Base-by-base conservation (phyloP, 1,140 invertebrate species). In the Meloidogyne exigua region DNA sequence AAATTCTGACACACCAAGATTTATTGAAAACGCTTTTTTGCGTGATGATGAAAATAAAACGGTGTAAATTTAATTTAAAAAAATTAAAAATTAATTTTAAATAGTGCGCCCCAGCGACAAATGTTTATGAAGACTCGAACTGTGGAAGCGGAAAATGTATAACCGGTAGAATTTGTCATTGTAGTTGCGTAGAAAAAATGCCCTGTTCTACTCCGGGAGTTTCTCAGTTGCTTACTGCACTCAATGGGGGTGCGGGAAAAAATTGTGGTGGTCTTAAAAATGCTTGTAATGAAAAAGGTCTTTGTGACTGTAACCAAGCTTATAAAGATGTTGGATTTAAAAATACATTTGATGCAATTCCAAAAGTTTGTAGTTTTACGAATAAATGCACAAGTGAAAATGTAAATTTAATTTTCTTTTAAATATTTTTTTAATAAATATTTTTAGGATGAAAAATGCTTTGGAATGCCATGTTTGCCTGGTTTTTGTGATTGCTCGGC, bases 11-110 rank as follows among this genome's bases (percentile, higher is more conserved):
- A 4, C 49, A 4, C 49, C 49, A 9, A 4, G 9, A 57, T n/a
- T n/a, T 5, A 57, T n/a, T n/a, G 49, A 57, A n/a, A 4, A 57
- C 0, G 13, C 12, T 12, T 57, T 57, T n/a, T n/a, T 2, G 49
- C 49, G 49, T n/a, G 49, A n/a, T 57, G 49, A 57, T 57, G 49
- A 57, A n/a, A 57, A 57, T 57, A n/a, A n/a, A 57, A 57, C 49
- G 0, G 49, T 57, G 7, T 7, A 57, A 44, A 44, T 44, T 44
- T 7, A 15, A 18, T 18, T 21, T 15, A 15, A 44, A 44, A 15
- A 44, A 44, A 15, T 44, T 57, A 18, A 49, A 49, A 49, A 7
- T n/a, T n/a, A n/a, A 9, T 57, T 57, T 18, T n/a, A 57, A n/a
- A 7, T 2, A 57, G 49, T 57, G 49, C 49, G 4, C 18, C 5